Percentiles rank a stretch among this genome's conserved stretches.
Conservation (phyloP, 2,888 invertebrate species). For the Lobophora halterata region DNA sequence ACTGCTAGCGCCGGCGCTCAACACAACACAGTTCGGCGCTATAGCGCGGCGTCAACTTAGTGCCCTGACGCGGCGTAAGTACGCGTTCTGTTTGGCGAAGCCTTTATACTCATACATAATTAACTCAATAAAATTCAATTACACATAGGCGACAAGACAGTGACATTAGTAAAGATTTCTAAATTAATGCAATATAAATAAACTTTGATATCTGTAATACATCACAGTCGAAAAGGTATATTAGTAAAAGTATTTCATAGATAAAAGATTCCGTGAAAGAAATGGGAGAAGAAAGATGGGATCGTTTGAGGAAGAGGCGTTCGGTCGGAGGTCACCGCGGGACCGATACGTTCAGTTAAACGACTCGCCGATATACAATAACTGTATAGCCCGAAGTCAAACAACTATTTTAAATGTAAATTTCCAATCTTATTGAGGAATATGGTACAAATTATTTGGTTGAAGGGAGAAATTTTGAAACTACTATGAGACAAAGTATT, state of each 20-base stretch:
- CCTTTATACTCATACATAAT: not conserved
- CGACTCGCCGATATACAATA: constrained; percentile 25
- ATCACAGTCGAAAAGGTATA: constrained; percentile 25
- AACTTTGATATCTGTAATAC: not conserved
- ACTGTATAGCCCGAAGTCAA: not conserved
- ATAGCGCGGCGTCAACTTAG: no score
- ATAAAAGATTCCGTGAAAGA: constrained; percentile 42
- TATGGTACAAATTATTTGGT: no score
- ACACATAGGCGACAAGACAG: no score
- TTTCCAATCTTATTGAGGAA: no score
- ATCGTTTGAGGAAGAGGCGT: constrained; percentile 69
- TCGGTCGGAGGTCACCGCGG: constrained; percentile 64
- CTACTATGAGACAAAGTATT: no score
- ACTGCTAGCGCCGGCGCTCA: no score
- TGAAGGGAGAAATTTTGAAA: no score
- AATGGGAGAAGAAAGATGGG: constrained; percentile 57
- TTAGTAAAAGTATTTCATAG: constrained; percentile 30
- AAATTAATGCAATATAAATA: not conserved
- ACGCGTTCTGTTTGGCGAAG: no score
- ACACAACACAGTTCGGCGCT: no score
- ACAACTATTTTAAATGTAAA: not conserved
- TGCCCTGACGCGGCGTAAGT: no score
- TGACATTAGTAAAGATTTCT: no score
- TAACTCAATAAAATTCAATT: no score
- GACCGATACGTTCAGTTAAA: constrained; percentile 61